phyloP scores from a whole-genome alignment of 2,797 vertebrate species.

The Echeneis naucrates region DNA sequence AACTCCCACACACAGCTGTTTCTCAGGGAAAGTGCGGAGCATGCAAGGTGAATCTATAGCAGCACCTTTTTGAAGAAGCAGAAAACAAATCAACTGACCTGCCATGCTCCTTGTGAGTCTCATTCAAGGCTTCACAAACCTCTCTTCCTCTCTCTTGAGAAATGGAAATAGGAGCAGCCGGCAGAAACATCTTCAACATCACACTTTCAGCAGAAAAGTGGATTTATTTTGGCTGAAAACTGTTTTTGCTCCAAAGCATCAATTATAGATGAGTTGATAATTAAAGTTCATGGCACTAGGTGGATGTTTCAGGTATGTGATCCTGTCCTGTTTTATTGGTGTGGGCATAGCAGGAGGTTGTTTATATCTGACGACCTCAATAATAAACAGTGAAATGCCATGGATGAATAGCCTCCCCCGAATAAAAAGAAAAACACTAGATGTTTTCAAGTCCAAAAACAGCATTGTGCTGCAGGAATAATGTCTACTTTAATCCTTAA shows the following conservation, averaged over 20 bases:
- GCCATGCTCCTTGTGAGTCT: conserved; percentile 38
- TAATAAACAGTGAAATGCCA: conserved; percentile 7
- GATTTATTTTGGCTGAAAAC: conserved; percentile 21
- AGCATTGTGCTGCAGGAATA: background rate
- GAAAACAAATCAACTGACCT: conserved; percentile 68
- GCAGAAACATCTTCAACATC: conserved; percentile 17
- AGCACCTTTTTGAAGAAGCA: conserved; percentile 41
- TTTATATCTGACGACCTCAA: conserved; percentile 1
- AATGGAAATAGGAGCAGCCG: conserved; percentile 27
- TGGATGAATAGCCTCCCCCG: background rate
- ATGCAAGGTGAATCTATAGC: conserved; percentile 58
- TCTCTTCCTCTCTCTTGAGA: conserved; percentile 1
- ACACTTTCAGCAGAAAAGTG: conserved; percentile 15
- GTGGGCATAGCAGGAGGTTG: background rate
- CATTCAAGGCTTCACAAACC: conserved; percentile 34
- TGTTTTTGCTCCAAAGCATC: conserved; percentile 21
- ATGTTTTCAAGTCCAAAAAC: background rate
- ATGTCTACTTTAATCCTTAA: too few species aligned
- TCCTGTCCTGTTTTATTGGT: background rate
- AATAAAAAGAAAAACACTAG: background rate
- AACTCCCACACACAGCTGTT: conserved; percentile 76
- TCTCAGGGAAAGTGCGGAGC: conserved; percentile 60
- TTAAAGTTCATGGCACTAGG: conserved; percentile 18
- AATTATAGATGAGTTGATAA: conserved; percentile 32
- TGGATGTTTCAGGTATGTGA: background rate